Evolutionary conservation across 2,797 vertebrate genomes (phyloP).

Genomic region (Anabas testudineus): DNA sequence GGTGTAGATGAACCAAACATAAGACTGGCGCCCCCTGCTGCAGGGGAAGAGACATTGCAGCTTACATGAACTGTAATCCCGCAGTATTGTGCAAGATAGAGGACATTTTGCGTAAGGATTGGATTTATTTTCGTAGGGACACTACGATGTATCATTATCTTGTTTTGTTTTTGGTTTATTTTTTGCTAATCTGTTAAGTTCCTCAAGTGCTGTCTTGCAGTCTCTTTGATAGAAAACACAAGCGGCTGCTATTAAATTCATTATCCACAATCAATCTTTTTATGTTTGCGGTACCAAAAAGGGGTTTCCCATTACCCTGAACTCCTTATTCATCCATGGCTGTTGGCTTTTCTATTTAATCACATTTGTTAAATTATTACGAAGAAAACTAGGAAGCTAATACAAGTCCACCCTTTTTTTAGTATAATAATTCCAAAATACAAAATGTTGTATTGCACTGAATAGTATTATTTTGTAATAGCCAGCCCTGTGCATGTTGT

Average conservation of each 20-base stretch:
- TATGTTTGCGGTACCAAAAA: slow-evolving; percentile 11
- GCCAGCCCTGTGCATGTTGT: slow-evolving; percentile 14
- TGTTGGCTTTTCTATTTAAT: slow-evolving; percentile 29
- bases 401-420: background rate
- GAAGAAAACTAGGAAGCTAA: background rate
- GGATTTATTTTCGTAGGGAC: slow-evolving; percentile 56
- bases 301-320: background rate
- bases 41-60: slow-evolving; percentile 77
- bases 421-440: slow-evolving; percentile 6
- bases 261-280: background rate
- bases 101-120: slow-evolving; percentile 34
- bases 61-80: slow-evolving; percentile 52
- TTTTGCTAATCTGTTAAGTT: slow-evolving; percentile 49
- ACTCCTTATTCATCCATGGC: slow-evolving; percentile 68
- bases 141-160: slow-evolving; percentile 37
- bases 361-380: background rate
- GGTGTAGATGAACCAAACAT: slow-evolving; percentile 82
- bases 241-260: slow-evolving; percentile 34
- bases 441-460: slow-evolving; percentile 40
- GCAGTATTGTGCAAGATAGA: slow-evolving; percentile 45
- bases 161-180: slow-evolving; percentile 36
- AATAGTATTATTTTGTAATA: slow-evolving; percentile 25
- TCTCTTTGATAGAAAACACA: slow-evolving; percentile 58
- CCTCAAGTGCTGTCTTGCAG: slow-evolving; percentile 33
- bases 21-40: slow-evolving; percentile 60